These are phyloP conservation scores for Limenitis arthemis DNA, from an alignment of 2,888 invertebrate species.

Conservation along the genomic window DNA sequence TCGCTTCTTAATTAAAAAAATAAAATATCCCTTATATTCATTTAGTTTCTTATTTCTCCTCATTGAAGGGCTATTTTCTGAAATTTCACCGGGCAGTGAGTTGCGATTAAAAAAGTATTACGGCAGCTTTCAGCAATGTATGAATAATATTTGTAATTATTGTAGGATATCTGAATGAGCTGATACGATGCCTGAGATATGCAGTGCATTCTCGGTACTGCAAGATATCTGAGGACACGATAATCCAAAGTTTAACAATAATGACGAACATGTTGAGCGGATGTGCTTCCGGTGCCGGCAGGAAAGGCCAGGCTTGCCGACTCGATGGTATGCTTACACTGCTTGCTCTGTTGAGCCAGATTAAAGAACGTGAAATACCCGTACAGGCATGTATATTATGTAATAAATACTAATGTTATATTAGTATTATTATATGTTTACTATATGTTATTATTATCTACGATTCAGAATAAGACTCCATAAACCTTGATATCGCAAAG, in stretches of 20 bases:
- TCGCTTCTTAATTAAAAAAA: no score
- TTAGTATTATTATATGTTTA: no score
- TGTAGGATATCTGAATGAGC: slow-evolving; percentile 57
- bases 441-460: no score
- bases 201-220: slow-evolving; percentile 45
- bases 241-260: slow-evolving; percentile 38
- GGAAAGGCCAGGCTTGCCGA: slow-evolving; percentile 54
- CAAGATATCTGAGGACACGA: slow-evolving; percentile 45
- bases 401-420: background rate
- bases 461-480: no score
- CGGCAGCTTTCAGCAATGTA: background rate
- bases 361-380: slow-evolving; percentile 41
- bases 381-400: slow-evolving; percentile 42
- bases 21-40: no score
- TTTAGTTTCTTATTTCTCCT: no score
- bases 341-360: slow-evolving; percentile 42
- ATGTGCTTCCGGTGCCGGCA: slow-evolving; percentile 46
- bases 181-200: slow-evolving; percentile 54
- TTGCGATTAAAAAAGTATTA: background rate
- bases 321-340: slow-evolving; percentile 47
- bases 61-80: no score
- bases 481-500: background rate
- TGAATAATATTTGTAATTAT: slow-evolving; percentile 8
- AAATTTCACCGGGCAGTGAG: no score
- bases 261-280: slow-evolving; percentile 39